Evolutionary conservation across 35 echinoderm and acorn worm genomes (phyloP), one percentile per base, ranked within the genome.

Genomic region (Stichopus chloronotus): DNA sequence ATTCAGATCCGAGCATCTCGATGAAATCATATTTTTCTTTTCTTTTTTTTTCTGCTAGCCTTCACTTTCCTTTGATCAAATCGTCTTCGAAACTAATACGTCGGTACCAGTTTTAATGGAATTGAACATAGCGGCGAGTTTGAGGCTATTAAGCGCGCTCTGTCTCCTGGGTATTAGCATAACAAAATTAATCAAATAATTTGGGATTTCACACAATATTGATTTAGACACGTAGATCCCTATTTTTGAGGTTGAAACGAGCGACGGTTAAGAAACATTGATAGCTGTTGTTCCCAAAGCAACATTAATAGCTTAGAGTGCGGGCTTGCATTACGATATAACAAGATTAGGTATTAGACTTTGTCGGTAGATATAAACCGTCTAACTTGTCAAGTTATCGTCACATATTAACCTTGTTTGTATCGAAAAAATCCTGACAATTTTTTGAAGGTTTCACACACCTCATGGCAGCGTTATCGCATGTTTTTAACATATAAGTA

Each of bases 171-270:
- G 87, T 72, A 89, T 72, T 65, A 65, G 87, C 58, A 89, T 89
- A 89, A 89, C 65, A 72, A 89, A 89, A 89, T 89, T 89, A 89
- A 89, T 89, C 87, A 72, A 89, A 89, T 89, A 89, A 89, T 89
- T 17, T 59, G 14, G 61, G 87, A 72, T 89, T 89, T 61, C 30
- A 72, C 61, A 89, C 59, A 89, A 58, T 89, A 89, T 89, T 89
- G 87, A 89, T 89, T 89, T 72, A 71, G 87, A 89, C 87, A 89
- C 87, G 87, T 71, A 89, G 65, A 43, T 85, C 57, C 16, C 23
- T 85, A 56, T 20, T 85, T 57, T 85, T 8, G 69, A 74, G 55
- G 13, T 58, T 85, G 57, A 85, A 85, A 85, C 55, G 54, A 53
- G 22, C 57, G 57, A 58, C 55, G 60, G 21, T 63, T 89, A 89